A percentile compares a stretch with the other conserved stretches of the same genome.
phyloP scores from a whole-genome alignment of 2,888 invertebrate genomes.

The Cheilosia soror region DNA sequence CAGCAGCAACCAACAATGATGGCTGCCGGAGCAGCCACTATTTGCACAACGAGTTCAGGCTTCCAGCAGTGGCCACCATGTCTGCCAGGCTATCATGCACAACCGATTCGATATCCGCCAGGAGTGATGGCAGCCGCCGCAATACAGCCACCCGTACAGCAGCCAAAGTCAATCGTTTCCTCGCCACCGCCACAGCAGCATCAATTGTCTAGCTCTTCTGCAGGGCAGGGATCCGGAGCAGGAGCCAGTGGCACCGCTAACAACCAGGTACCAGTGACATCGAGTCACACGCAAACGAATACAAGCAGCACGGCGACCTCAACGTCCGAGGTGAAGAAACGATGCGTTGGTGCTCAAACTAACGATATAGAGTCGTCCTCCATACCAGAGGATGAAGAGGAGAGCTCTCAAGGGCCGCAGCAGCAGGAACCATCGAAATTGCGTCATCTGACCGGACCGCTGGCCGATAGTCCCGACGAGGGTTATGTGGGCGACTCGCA shows the following conservation, averaged over 20 bases:
- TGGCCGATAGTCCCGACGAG: slow-evolving; percentile 93
- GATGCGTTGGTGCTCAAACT: slow-evolving; percentile 87
- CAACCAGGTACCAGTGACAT: slow-evolving; percentile 81
- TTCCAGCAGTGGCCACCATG: slow-evolving; percentile 85
- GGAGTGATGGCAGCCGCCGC: slow-evolving; percentile 73
- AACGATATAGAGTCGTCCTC: slow-evolving; percentile 84
- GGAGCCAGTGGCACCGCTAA: slow-evolving; percentile 55
- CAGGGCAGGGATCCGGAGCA: slow-evolving; percentile 34
- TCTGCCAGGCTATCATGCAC: slow-evolving; percentile 84
- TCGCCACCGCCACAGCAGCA: slow-evolving; percentile 69
- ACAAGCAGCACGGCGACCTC: slow-evolving; percentile 79
- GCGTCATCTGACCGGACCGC: slow-evolving; percentile 83
- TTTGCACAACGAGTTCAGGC: slow-evolving; percentile 80
- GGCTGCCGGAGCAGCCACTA: slow-evolving; percentile 62
- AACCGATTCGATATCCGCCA: slow-evolving; percentile 81
- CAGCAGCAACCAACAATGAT: slow-evolving; percentile 62
- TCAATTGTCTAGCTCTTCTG: slow-evolving; percentile 57
- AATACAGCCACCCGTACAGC: slow-evolving; percentile 59
- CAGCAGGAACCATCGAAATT: slow-evolving; percentile 84
- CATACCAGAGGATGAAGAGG: slow-evolving; percentile 84
- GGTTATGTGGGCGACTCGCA: slow-evolving; percentile 92
- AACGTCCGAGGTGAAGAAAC: slow-evolving; percentile 83
- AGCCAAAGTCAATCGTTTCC: slow-evolving; percentile 69
- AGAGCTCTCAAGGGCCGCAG: slow-evolving; percentile 79
- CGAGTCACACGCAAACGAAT: slow-evolving; percentile 78